Conservation (phyloP, 2,888 invertebrate genomes). For the Plusia festucae region DNA sequence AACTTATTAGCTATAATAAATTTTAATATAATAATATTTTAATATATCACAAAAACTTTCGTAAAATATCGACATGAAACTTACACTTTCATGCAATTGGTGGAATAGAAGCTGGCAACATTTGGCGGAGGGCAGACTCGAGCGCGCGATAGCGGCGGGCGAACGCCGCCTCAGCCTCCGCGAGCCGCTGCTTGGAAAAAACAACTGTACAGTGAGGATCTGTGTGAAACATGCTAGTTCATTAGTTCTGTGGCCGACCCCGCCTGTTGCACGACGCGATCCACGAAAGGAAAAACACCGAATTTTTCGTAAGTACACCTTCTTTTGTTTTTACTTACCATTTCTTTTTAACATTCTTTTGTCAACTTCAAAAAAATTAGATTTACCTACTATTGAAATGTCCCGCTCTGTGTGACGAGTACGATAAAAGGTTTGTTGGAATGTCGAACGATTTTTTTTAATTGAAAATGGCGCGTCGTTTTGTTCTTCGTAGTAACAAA, state of each 20-base stretch:
- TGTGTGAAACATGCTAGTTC: slow-evolving; percentile 76
- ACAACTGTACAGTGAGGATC: slow-evolving; percentile 70
- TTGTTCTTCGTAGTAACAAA: slow-evolving; percentile 9
- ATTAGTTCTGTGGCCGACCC: slow-evolving; percentile 67
- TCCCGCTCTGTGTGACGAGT: slow-evolving; percentile 13
- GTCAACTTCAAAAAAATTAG: too few species aligned
- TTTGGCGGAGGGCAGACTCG: slow-evolving; percentile 73
- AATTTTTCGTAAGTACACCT: slow-evolving; percentile 76
- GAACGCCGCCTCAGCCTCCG: slow-evolving; percentile 79
- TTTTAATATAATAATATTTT: too few species aligned
- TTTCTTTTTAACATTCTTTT: slow-evolving; percentile 8
- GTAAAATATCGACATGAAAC: too few species aligned
- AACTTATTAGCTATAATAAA: too few species aligned
- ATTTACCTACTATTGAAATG: too few species aligned
- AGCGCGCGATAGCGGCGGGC: slow-evolving; percentile 82
- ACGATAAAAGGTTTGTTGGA: neutral
- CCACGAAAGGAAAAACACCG: slow-evolving; percentile 55
- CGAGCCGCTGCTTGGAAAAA: slow-evolving; percentile 64
- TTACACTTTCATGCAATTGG: neutral
- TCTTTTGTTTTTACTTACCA: slow-evolving; percentile 68
- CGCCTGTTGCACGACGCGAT: slow-evolving; percentile 74
- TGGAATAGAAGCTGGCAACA: slow-evolving; percentile 57
- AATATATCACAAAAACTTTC: too few species aligned
- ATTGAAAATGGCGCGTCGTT: slow-evolving; percentile 25
- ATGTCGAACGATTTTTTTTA: slow-evolving; percentile 25